These are phyloP conservation scores for Nibea coibor DNA, from an alignment of 2,113 vertebrate species.

Conservation along the genomic window DNA sequence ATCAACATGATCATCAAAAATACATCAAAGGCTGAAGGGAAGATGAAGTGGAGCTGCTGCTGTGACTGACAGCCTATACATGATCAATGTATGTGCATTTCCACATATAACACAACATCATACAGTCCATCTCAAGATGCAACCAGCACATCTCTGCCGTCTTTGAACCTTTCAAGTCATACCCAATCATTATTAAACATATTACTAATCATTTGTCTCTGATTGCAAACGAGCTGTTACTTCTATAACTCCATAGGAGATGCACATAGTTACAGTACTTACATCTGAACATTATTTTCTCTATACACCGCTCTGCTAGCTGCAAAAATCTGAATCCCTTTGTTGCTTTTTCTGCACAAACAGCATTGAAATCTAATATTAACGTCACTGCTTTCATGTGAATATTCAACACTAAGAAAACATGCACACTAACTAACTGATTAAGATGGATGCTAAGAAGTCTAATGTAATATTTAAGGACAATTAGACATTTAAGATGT, in stretches of 20 bases:
- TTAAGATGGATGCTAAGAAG: background rate
- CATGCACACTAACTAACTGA: background rate
- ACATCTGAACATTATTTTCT: background rate
- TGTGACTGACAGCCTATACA: conserved; percentile 19
- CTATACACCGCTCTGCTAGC: background rate
- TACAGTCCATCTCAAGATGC: conserved; percentile 31
- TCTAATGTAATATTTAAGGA: background rate
- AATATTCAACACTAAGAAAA: background rate
- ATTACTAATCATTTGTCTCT: background rate
- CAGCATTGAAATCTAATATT: background rate
- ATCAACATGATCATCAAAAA: conserved; percentile 60
- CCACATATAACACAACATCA: conserved; percentile 28
- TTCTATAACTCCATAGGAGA: conserved; percentile 32
- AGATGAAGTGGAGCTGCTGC: conserved; percentile 35
- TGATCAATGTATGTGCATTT: conserved; percentile 15
- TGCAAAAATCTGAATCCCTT: background rate
- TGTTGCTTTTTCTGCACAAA: background rate
- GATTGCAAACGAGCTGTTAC: background rate
- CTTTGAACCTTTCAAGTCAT: background rate
- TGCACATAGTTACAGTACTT: background rate
- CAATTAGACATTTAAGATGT: background rate
- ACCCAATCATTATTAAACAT: background rate
- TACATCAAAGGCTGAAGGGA: conserved; percentile 53
- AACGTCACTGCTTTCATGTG: background rate
- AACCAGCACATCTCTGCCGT: conserved; percentile 46